Evolutionary conservation across 2,888 invertebrate genomes (phyloP), one percentile per base, ranked within the genome.

Genomic region (Theodoxus fluviatilis): DNA sequence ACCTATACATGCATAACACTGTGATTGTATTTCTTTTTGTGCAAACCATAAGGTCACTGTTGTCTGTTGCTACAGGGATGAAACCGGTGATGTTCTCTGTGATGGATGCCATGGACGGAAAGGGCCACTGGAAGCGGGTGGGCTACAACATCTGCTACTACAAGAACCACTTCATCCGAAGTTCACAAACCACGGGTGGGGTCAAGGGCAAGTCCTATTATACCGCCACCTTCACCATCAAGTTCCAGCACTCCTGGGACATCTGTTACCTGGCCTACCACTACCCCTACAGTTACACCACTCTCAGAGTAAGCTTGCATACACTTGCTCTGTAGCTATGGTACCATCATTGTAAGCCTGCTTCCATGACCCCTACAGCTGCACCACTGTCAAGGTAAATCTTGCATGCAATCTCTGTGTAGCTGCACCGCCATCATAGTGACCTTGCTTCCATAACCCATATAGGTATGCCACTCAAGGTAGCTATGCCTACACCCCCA

Each of bases 61-160:
- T 52, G 22, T 64, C 18, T 67, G n/a, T 61, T 67, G 65, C 47
- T 65, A 6, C 77, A 90, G 90, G 94, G 59, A 94, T 95, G 94
- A 93, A 94, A 83, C 95, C 95, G 18, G 91, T 94, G 66, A 86
- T 94, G 87, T 94, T 92, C 87, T 94, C 94, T n/a, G 93, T 94
- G 28, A 90, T 89, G 66, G 93, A 93, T 81, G 91, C 93, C 3
- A 86, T 90, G 71, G 79, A 80, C 22, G 88, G 88, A 3, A 79
- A 84, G 9, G 82, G 85, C 3, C 84, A 91, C 6, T 94, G 94
- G 94, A 88, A 90, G 9, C 89, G 94, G 74, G 90, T 90, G 0
- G 94, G 94, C 1, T 89, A 90, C 0, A 92, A 93, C 73, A 92
- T 95, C 77, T 93, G 93, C 85, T 95, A 95, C 88, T 94, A 93